phyloP scores from a whole-genome alignment of 2,888 invertebrate genomes.

The Tolmerus cingulatus region DNA sequence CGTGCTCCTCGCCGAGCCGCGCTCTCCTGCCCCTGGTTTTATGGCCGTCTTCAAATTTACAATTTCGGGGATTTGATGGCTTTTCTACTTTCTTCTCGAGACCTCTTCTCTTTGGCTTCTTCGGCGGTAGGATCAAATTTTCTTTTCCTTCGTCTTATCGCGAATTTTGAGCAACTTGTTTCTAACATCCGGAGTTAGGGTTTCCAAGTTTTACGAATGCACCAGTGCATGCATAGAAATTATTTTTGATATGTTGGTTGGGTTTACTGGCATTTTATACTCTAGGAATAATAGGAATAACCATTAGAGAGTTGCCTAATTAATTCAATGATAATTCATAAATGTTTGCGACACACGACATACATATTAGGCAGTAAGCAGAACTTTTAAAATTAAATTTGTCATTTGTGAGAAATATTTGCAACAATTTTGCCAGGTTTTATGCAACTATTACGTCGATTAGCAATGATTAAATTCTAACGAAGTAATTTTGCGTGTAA shows the following conservation, averaged over 20 bases:
- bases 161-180: neutral
- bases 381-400: no score
- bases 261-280: no score
- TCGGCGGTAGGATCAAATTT: neutral
- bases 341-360: no score
- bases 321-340: no score
- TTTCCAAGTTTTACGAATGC: neutral
- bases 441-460: no score
- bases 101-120: neutral
- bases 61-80: slow-evolving; percentile 21
- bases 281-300: no score
- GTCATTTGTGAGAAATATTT: no score
- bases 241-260: neutral
- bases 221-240: neutral
- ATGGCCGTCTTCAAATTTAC: slow-evolving; percentile 33
- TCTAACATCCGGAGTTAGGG: neutral
- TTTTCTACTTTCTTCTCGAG: slow-evolving; percentile 10
- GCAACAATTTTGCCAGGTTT: no score
- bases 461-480: no score
- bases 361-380: no score
- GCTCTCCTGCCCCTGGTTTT: neutral
- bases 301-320: no score
- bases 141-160: neutral
- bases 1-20: neutral
- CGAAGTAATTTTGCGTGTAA: no score